Base-by-base conservation (phyloP, 2,888 invertebrate species). In the Drosophila merina region DNA sequence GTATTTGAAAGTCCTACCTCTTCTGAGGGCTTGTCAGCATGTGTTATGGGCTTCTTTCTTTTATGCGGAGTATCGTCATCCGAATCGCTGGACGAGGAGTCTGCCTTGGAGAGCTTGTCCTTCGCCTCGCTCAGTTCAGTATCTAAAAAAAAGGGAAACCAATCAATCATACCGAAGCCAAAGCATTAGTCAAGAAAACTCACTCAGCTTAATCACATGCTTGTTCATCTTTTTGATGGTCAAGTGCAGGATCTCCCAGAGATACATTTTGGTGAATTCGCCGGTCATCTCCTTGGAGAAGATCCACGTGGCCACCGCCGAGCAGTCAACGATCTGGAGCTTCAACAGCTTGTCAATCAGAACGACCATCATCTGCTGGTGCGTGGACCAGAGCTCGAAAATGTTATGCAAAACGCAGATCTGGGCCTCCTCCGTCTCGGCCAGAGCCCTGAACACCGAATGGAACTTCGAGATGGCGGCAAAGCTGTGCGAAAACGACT, bases 391-490 rank as follows among this genome's bases (percentile, higher is more conserved):
- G n/a, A 99, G 93, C 89, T 98, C 97, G 93, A 96, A 98, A 89
- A 99, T 95, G 89, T 97, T 97, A 77, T 96, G 95, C 52, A 99
- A 93, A 54, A 99, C 95, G 91, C 97, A 97, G 75, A 98, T 96
- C 91, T 99, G 99, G 0, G 98, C 98, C 90, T 98, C 98, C 90
- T 99, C 98, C 0, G 97, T 96, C 88, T 97, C 97, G 0, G 97
- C 97, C 72, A 99, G 92, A 33, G 96, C 95, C 93, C 97, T 97
- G 88, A 97, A 97, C 2, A 97, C 97, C 90, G 96, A 95, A 92
- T 97, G 96, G 89, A 97, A 99, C 93, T 99, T 99, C 44, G 98
- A 97, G 75, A 99, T 96, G n/a, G 98, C 99, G 5, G 99, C 98
- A 92, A 99, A 99, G 82, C 98, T 97, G 90, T 99, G 99, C 67